Conservation (phyloP, 2,888 invertebrate genomes). For the Drosophila emarginata region DNA sequence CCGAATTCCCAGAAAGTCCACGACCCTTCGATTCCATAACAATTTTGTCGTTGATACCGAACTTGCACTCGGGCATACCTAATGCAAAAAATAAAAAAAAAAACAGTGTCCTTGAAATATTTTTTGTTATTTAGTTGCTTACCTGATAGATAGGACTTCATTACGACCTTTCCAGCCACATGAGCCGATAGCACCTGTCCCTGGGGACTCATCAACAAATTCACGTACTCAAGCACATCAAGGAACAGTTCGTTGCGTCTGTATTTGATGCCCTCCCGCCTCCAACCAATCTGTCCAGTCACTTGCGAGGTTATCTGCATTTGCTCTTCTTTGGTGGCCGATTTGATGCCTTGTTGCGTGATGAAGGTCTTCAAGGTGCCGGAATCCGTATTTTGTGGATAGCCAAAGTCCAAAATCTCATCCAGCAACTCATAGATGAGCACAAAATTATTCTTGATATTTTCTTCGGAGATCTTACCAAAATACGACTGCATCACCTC, state of each 20-base stretch:
- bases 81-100: slow-evolving; percentile 82
- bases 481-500: slow-evolving; percentile 99
- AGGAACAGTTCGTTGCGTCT: slow-evolving; percentile 98
- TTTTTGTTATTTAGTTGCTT: slow-evolving; percentile 6
- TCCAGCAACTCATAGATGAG: slow-evolving; percentile 99
- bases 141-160: slow-evolving; percentile 98
- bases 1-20: slow-evolving; percentile 87
- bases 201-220: slow-evolving; percentile 99
- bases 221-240: slow-evolving; percentile 99
- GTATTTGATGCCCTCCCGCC: slow-evolving; percentile 99
- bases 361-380: slow-evolving; percentile 99
- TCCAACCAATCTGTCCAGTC: slow-evolving; percentile 99
- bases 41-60: slow-evolving; percentile 99
- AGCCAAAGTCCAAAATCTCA: slow-evolving; percentile 99
- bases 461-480: slow-evolving; percentile 99
- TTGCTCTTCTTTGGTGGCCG: slow-evolving; percentile 99
- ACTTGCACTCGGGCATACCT: slow-evolving; percentile 99
- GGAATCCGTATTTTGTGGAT: slow-evolving; percentile 99
- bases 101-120: no score
- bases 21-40: slow-evolving; percentile 98
- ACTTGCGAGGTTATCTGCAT: slow-evolving; percentile 99
- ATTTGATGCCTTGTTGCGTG: slow-evolving; percentile 99
- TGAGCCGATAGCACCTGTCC: slow-evolving; percentile 99
- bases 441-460: slow-evolving; percentile 99
- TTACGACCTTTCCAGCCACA: slow-evolving; percentile 99